Base-by-base conservation (phyloP, 2,797 vertebrate genomes). In the Ptychadena robeensis region DNA sequence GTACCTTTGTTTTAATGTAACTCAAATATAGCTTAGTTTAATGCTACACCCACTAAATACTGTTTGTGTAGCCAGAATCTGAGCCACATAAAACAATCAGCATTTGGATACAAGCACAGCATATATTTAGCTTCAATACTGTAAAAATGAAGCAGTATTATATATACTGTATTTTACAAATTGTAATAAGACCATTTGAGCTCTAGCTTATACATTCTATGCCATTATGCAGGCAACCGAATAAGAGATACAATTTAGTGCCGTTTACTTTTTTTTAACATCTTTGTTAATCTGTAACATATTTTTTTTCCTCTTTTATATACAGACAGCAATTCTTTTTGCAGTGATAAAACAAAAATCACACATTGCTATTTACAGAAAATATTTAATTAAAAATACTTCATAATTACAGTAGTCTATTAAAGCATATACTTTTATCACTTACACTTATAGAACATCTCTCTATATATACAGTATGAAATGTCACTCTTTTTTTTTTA, bases 331-430 rank as follows among this genome's bases (percentile, higher is more conserved):
- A 82, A 66, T 57, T 28, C 22, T 63, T 40, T 68, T 22, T 44
- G 44, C 64, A 48, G 8, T 30, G 76, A 73, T 28, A 11, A 44
- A 67, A 67, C 88, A 92, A 93, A 93, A 92, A 83, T 90, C 91
- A 96, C 96, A 95, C 95, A 86, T 90, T 88, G 86, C 88, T 92
- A 98, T 98, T 96, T 99, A 99, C 97, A 98, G 85, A 96, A 98
- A 95, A 96, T 91, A 96, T 97, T 97, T 95, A 96, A 98, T 98
- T 97, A 98, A 96, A 98, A 99, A 99, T 99, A 98, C 96, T 94
- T 97, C 95, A 96, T 97, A 97, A 97, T 98, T 99, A 98, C 97
- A 99, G 95, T 96, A 96, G 95, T 96, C 96, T 97, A 96, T 97
- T 96, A 95, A 94, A 96, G 96, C 96, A 96, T 98, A 98, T 96